These are phyloP conservation scores for Pycnomerus fuliginosus DNA, from an alignment of 2,888 invertebrate genomes.

Conservation along the genomic window DNA sequence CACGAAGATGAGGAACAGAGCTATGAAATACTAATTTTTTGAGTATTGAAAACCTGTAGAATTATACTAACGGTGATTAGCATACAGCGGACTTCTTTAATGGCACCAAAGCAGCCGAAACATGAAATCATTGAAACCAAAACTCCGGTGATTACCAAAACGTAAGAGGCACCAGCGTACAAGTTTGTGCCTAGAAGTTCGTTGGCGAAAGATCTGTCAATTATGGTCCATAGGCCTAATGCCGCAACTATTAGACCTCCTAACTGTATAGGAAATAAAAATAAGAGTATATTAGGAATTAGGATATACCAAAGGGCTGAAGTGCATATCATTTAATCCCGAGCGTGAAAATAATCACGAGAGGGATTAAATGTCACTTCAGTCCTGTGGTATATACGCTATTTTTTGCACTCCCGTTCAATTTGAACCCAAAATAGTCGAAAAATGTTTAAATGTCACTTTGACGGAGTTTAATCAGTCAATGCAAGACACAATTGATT, in stretches of 20 bases:
- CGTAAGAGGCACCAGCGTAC: slow-evolving; percentile 82
- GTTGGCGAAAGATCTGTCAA: slow-evolving; percentile 81
- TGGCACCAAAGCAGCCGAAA: slow-evolving; percentile 91
- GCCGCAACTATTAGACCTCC: slow-evolving; percentile 76
- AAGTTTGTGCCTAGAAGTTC: slow-evolving; percentile 84
- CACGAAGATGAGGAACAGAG: slow-evolving; percentile 85
- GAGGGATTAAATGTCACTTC: no score
- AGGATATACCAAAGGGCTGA: slow-evolving; percentile 7
- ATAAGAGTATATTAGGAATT: slow-evolving; percentile 2
- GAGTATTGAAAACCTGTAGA: neutral
- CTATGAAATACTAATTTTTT: slow-evolving; percentile 75
- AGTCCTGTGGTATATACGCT: no score
- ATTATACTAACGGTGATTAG: slow-evolving; percentile 74
- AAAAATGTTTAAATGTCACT: slow-evolving; percentile 1
- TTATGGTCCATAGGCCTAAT: slow-evolving; percentile 81
- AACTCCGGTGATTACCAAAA: slow-evolving; percentile 79
- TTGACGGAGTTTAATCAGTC: slow-evolving; percentile 1
- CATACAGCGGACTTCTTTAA: slow-evolving; percentile 92
- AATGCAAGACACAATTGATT: neutral
- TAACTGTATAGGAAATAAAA: slow-evolving; percentile 57
- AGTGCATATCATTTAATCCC: slow-evolving; percentile 1
- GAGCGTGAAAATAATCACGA: slow-evolving; percentile 1
- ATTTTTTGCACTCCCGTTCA: no score
- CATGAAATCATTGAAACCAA: slow-evolving; percentile 81
- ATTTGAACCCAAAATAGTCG: no score